Evolutionary conservation across 2,113 vertebrate genomes (phyloP), one percentile per base, ranked within the genome.

Genomic region (Melanerpes formicivorus): DNA sequence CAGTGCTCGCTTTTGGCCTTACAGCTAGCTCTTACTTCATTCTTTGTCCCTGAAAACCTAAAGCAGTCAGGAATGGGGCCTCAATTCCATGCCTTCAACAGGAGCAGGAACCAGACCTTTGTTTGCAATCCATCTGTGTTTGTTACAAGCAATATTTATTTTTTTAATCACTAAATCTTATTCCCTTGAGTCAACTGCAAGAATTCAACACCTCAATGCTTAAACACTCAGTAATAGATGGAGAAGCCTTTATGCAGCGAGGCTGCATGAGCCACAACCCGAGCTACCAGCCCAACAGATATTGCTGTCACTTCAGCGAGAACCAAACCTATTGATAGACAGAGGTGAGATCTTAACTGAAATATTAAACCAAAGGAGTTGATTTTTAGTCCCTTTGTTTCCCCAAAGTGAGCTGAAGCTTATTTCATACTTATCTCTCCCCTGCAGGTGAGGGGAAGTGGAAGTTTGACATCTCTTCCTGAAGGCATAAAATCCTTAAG

Each of bases 21-120:
- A 72, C 72, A 77, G 50, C 81, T 91, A 62, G 70, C 44, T 92
- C 71, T 87, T 69, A 15, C 73, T 92, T 87, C 11, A 2, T 87
- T 87, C 88, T 87, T 83, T 80, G 90, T 84, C 66, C 58, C 69
- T 48, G 65, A 80, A 78, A 92, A 90, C 83, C 87, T 62, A 80
- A 80, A 88, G 76, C 81, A 78, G 62, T 54, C 29, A 54, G 84
- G 78, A 87, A 50, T 46, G 54, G n/a, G 91, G 34, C 74, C 62
- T 91, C 59, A 55, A 4, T 50, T 77, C 70, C 26, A 12, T 66
- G 52, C 42, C 80, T 90, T 81, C 80, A 76, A 16, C 75, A 65
- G 65, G 34, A 91, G 69, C 75, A 82, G 84, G 65, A 87, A 29
- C 52, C 69, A 87, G 62, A 58, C 58, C 56, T 90, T 95, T 82